These are phyloP conservation scores for Megaceryle maxima DNA, from an alignment of 2,113 vertebrate genomes.

Conservation along the genomic window DNA sequence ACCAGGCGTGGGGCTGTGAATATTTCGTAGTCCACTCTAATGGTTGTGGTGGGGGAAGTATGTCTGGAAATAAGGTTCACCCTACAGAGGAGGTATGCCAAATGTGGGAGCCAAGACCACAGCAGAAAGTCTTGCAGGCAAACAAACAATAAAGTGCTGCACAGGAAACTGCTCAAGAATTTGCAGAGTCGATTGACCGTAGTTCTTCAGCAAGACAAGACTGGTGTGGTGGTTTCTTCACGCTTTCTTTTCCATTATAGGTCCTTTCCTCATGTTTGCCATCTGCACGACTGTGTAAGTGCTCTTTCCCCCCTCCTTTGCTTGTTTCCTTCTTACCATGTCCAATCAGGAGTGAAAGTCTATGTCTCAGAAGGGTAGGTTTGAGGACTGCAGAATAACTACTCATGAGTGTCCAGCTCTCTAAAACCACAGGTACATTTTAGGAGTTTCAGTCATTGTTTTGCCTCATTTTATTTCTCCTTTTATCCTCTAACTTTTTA, in stretches of 20 bases:
- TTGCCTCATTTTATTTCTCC: neutral
- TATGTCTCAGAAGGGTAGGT: neutral
- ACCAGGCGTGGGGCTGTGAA: neutral
- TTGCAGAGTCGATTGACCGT: neutral
- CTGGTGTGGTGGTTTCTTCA: neutral
- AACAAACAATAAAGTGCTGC: neutral
- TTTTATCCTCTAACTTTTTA: constrained; percentile 1
- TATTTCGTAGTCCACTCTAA: neutral
- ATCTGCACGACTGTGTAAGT: neutral
- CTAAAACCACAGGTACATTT: neutral
- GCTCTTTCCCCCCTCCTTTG: neutral
- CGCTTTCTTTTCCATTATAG: neutral
- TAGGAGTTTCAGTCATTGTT: neutral
- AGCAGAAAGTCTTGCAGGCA: neutral
- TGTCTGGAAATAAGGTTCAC: neutral
- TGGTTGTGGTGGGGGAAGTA: neutral
- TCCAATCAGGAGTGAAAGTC: neutral
- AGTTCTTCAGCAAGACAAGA: neutral
- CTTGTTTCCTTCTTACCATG: neutral
- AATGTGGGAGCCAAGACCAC: neutral
- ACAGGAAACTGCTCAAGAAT: neutral
- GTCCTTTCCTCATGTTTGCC: neutral
- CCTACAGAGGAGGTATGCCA: neutral
- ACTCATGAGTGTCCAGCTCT: neutral
- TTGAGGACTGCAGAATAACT: neutral